Conservation (phyloP, 2,797 vertebrate species). For the Galagoides demidoff region DNA sequence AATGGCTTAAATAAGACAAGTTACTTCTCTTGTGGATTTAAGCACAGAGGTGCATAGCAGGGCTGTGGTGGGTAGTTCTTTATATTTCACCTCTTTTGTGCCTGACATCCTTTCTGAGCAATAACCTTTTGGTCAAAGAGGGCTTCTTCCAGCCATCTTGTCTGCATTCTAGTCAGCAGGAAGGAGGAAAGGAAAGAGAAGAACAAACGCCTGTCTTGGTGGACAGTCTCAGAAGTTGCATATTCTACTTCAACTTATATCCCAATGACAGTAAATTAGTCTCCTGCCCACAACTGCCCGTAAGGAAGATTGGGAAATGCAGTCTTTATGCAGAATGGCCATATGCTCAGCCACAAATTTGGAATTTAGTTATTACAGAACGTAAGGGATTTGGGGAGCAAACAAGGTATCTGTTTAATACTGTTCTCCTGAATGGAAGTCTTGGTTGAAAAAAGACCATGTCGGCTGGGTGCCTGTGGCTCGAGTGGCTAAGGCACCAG, state of each 20-base stretch:
- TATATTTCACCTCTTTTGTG: not conserved
- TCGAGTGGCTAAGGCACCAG: too few relatives aligned
- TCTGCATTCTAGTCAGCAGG: not conserved
- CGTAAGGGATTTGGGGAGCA: not conserved
- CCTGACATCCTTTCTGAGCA: not conserved
- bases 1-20: not conserved
- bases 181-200: not conserved
- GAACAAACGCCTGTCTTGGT: not conserved
- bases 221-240: not conserved
- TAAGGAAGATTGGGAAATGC: not conserved
- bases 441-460: not conserved
- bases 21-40: not conserved
- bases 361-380: conserved; percentile 14
- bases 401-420: not conserved
- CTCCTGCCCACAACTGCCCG: not conserved
- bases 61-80: not conserved
- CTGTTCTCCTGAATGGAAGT: not conserved
- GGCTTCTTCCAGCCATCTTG: not conserved
- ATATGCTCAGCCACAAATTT: not conserved
- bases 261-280: not conserved
- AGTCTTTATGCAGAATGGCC: not conserved
- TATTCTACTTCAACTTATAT: not conserved
- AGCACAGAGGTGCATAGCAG: not conserved
- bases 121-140: not conserved
- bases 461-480: too few relatives aligned